Evolutionary conservation across 2,888 invertebrate genomes (phyloP).

Genomic region (Sepiola atlantica): DNA sequence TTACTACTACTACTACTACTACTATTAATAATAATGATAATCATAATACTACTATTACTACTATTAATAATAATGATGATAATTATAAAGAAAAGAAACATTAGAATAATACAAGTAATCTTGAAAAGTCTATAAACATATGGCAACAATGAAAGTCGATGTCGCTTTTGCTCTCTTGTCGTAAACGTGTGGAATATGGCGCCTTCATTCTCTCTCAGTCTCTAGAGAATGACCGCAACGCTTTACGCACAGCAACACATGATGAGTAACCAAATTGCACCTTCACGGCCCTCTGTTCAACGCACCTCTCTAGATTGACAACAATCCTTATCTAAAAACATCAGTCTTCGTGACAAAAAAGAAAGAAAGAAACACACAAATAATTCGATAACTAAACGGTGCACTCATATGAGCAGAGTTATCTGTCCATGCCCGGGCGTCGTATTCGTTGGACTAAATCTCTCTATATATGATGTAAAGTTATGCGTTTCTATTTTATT

Average conservation of each 20-base stretch:
- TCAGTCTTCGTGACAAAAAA: not conserved
- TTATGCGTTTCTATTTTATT: no score
- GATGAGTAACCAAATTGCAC: constrained; percentile 10
- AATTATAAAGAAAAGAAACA: not conserved
- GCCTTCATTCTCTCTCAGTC: not conserved
- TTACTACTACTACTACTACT: no score
- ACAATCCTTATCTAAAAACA: not conserved
- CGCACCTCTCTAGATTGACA: not conserved
- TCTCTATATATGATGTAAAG: no score
- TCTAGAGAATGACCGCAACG: not conserved
- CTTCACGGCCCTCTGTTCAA: not conserved
- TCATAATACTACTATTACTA: no score
- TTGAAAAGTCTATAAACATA: no score
- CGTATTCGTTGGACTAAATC: no score
- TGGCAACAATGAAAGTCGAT: not conserved
- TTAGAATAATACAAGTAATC: no score
- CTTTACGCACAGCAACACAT: not conserved
- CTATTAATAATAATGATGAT: not conserved
- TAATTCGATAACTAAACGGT: no score
- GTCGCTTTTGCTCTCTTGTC: not conserved
- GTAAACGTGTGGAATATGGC: not conserved
- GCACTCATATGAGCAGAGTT: no score
- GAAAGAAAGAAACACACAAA: no score
- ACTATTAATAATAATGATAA: no score
- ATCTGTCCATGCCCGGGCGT: no score